Evolutionary conservation across 2,888 invertebrate genomes (phyloP).

Genomic region (Eugnorisma glareosa): DNA sequence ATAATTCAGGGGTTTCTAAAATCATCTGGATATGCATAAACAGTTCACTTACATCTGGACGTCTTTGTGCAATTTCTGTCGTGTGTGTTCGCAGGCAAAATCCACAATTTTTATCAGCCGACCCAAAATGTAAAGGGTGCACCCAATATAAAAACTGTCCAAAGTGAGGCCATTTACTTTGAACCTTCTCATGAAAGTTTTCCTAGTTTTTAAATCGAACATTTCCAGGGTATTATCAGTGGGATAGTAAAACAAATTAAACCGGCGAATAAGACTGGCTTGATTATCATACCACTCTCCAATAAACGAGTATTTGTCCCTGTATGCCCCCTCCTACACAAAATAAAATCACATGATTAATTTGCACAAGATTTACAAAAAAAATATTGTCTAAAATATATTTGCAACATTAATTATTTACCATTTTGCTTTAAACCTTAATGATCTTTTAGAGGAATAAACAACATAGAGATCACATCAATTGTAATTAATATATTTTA

Average conservation of each 20-base stretch:
- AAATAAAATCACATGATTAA: slow-evolving; percentile 3
- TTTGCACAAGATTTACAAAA: neutral
- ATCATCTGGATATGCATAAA: neutral
- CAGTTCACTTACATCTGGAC: slow-evolving; percentile 91
- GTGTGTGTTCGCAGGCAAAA: slow-evolving; percentile 93
- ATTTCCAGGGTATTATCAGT: slow-evolving; percentile 95
- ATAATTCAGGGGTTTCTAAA: neutral
- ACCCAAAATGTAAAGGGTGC: slow-evolving; percentile 93
- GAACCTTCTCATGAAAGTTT: slow-evolving; percentile 92
- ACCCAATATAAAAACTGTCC: slow-evolving; percentile 94
- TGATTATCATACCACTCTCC: slow-evolving; percentile 97
- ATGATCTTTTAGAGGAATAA: neutral
- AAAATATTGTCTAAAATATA: neutral
- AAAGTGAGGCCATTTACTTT: slow-evolving; percentile 92
- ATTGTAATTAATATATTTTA: neutral
- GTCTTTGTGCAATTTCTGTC: slow-evolving; percentile 91
- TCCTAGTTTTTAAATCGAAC: slow-evolving; percentile 92
- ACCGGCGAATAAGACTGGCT: slow-evolving; percentile 93
- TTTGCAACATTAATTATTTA: slow-evolving; percentile 8
- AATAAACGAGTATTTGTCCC: slow-evolving; percentile 91
- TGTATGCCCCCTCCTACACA: slow-evolving; percentile 87
- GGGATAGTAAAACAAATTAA: slow-evolving; percentile 94
- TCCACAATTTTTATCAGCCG: slow-evolving; percentile 93
- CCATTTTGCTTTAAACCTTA: slow-evolving; percentile 25
- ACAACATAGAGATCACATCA: neutral